phyloP scores from a whole-genome alignment of 2,888 invertebrate genomes.

The Dynastes tityus region DNA sequence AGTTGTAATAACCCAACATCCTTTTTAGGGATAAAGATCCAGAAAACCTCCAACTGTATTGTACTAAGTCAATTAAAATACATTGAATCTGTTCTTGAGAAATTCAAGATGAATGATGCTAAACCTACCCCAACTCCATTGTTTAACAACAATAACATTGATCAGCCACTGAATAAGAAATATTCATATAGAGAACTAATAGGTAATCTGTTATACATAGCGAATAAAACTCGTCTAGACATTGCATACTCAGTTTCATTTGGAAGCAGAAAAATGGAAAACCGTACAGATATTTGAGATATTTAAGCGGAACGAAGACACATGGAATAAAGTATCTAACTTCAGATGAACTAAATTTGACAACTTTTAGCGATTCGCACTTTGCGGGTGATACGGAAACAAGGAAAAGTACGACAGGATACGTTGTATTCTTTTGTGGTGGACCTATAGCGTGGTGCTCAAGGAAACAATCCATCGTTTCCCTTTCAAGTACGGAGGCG shows the following conservation, averaged over 20 bases:
- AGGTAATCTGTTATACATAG: conserved; percentile 53
- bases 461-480: conserved; percentile 38
- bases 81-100: conserved; percentile 24
- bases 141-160: not conserved
- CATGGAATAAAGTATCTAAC: not conserved
- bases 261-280: conserved; percentile 54
- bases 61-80: conserved; percentile 21
- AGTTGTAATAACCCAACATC: not conserved
- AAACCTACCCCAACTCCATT: conserved; percentile 46
- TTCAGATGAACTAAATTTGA: not conserved
- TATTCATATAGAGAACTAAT: conserved; percentile 54
- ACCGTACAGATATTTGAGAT: conserved; percentile 46
- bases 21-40: conserved; percentile 26
- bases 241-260: conserved; percentile 49
- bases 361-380: conserved; percentile 38
- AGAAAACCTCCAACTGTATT: conserved; percentile 13
- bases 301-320: not conserved
- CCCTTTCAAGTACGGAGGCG: conserved; percentile 52
- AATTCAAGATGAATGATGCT: conserved; percentile 51
- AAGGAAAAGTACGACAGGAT: conserved; percentile 52
- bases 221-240: conserved; percentile 53
- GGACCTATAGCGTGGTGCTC: conserved; percentile 42
- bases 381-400: conserved; percentile 43
- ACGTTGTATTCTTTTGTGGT: conserved; percentile 33
- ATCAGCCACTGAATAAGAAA: not conserved